A percentile compares a stretch with the other conserved stretches of the same genome.
Evolutionary conservation across 1,140 invertebrate species (phyloP).

Genomic region (Drosophila orosa): DNA sequence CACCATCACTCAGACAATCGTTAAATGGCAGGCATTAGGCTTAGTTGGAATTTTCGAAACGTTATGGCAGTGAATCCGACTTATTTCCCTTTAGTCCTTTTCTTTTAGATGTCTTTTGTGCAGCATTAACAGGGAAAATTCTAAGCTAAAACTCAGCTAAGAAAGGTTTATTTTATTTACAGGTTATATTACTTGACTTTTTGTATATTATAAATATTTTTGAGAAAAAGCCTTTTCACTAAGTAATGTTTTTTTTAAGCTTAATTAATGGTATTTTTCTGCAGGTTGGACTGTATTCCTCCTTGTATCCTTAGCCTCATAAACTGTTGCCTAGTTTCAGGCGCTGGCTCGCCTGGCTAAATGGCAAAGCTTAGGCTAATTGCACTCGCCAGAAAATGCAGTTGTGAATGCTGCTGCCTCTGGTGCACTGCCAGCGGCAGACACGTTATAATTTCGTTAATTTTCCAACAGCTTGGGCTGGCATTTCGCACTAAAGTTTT

Average conservation of each 20-base stretch:
- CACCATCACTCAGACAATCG: constrained; percentile 12
- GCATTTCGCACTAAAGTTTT: constrained; percentile 74
- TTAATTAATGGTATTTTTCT: background rate
- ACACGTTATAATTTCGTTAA: constrained; percentile 65
- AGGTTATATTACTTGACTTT: background rate
- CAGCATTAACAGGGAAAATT: background rate
- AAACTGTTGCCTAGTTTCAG: constrained; percentile 40
- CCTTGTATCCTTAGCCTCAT: background rate
- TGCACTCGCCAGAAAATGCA: constrained; percentile 63
- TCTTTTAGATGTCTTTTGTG: background rate
- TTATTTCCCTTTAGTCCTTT: constrained; percentile 2
- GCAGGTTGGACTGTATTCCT: background rate
- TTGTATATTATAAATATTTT: background rate
- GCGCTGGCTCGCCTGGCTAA: constrained; percentile 32
- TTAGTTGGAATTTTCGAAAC: constrained; percentile 52
- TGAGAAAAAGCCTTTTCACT: background rate
- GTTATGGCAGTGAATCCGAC: constrained; percentile 4
- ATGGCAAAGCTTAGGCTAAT: constrained; percentile 65
- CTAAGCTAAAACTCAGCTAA: no score
- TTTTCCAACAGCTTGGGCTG: constrained; percentile 73
- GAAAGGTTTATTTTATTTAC: no score
- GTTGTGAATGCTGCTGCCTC: constrained; percentile 39
- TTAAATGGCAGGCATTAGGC: constrained; percentile 58
- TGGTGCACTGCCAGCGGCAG: constrained; percentile 17
- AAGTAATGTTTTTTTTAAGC: background rate